Evolutionary conservation across 2,113 vertebrate genomes (phyloP).

Genomic region (Notechis scutatus): DNA sequence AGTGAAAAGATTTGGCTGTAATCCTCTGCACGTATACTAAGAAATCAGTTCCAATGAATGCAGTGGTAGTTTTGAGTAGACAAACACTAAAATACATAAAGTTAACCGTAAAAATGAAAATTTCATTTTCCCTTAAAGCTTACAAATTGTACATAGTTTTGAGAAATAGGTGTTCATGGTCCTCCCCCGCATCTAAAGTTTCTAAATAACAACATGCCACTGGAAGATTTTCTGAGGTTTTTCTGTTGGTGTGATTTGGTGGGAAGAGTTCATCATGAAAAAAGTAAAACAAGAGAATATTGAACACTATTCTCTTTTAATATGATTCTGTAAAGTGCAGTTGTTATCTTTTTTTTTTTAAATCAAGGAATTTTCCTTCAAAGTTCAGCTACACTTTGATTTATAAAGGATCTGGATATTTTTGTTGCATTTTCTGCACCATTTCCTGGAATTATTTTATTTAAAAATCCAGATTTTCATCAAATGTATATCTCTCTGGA

Average conservation of each 20-base stretch:
- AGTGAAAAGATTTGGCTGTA: neutral
- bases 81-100: neutral
- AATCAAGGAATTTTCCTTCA: neutral
- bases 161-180: no score
- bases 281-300: neutral
- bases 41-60: neutral
- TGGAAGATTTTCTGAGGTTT: neutral
- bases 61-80: neutral
- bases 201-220: neutral
- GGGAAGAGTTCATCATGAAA: neutral
- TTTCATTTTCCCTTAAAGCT: neutral
- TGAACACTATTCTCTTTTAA: neutral
- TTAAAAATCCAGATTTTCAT: neutral
- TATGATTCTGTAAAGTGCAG: neutral
- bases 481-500: neutral
- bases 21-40: neutral
- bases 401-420: neutral
- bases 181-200: neutral
- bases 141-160: neutral
- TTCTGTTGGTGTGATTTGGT: neutral
- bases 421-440: neutral
- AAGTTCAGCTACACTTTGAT: neutral
- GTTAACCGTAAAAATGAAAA: neutral
- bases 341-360: neutral
- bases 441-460: neutral